Base-by-base conservation (phyloP, 2,113 vertebrate genomes). In the Erythrolamprus reginae region DNA sequence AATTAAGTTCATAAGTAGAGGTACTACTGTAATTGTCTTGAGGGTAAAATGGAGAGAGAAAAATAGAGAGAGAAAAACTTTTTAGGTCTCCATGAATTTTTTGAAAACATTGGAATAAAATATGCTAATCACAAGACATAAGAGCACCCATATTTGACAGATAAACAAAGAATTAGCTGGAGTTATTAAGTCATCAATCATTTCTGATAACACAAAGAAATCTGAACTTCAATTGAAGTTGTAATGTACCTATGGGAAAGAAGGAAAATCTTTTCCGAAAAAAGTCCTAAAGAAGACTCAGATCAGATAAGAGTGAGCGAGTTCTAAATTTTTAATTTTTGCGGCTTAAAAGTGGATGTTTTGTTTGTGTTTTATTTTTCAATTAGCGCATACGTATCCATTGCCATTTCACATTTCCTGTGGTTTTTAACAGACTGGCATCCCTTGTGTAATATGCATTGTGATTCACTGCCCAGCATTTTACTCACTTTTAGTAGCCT, bases 401-500 rank as follows among this genome's bases (percentile, higher is more conserved):
- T 56, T 50, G 42, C 86, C 87, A 77, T 77, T 42, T 77, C 70
- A 82, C n/a, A 88, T 95, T 93, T 95, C 92, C 2, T 21, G 48
- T 3, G 89, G 95, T 83, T 86, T 77, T 26, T 89, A 83, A 89
- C 89, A 77, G 92, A 94, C 92, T 91, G 83, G 55, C 15, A 87
- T 88, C 45, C 90, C 23, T 45, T 91, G 65, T 70, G 26, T 90
- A 89, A 91, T 93, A 82, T 10, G 90, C 7, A 21, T 95, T 94
- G 90, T 93, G 95, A 94, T 42, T 92, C 56, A 50, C 23, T 94
- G 8, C 83, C 89, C 91, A 87, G 89, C 82, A 90, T 89, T 89
- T 90, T 91, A 87, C 90, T 93, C 94, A 93, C 91, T 92, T 42
- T 94, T 93, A 90, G 92, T 53, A 55, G 28, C 89, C 61, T 83